Base-by-base conservation (phyloP, 2,888 invertebrate genomes). In the Volucella zonaria region DNA sequence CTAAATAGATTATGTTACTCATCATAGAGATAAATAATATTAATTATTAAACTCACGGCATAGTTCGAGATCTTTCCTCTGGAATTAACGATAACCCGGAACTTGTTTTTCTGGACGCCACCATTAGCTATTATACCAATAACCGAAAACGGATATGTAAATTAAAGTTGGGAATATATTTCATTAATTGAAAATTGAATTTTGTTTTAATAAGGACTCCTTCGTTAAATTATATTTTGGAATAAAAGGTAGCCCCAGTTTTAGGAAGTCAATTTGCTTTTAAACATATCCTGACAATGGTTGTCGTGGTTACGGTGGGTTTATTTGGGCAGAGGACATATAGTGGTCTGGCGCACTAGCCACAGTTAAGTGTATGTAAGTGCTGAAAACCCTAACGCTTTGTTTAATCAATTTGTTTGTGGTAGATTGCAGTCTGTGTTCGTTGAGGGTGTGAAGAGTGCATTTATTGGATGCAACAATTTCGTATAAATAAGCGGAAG, bases 31-130 rank as follows among this genome's bases (percentile, higher is more conserved):
- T 51, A 31, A 23, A 61, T 58, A 58, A 67, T 49, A 8, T 12
- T 10, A 38, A 56, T 9, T 49, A 14, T 12, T 11, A 10, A 52
- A 89, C 90, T 89, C 87, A 91, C 91, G 91, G 89, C 88, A 90
- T 88, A 83, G 87, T 88, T 89, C 92, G 93, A 62, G 89, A 90
- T 89, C 91, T 93, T 87, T 93, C 93, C 89, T 93, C 93, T 14
- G 93, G 93, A 68, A 93, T 90, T 73, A 93, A 90, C 90, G 93
- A 93, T 88, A 93, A 87, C 87, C 92, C 92, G 89, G 93, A 93
- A 93, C 93, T 93, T 56, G 88, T 81, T 77, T 89, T 90, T 14
- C 87, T 89, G 62, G 90, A 89, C 64, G 89, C 89, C 80, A 89
- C 88, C 90, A 91, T 90, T 87, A 77, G 76, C 71, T 62, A 49